Percentiles rank a stretch among this genome's conserved stretches.
Evolutionary conservation across 2,113 vertebrate species (phyloP).

Genomic region (Mobula birostris): DNA sequence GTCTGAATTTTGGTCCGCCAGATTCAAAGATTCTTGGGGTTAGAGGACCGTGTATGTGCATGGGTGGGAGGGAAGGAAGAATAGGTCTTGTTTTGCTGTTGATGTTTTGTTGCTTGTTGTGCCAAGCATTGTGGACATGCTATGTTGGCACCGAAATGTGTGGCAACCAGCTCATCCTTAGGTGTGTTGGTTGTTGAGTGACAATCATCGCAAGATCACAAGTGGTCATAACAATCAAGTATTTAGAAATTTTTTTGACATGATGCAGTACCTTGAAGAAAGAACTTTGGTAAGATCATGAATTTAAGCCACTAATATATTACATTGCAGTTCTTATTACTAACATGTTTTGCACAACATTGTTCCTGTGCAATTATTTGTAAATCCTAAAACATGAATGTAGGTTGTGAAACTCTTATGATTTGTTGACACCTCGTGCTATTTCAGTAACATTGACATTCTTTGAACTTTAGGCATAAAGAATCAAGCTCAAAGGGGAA

Average conservation of each 20-base stretch:
- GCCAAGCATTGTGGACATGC: too few species aligned
- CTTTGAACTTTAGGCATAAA: background rate
- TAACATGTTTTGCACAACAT: background rate
- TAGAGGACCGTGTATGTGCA: too few species aligned
- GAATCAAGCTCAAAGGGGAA: too few species aligned
- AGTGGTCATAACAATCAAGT: background rate
- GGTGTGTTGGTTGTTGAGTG: background rate
- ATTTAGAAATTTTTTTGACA: background rate
- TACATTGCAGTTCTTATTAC: background rate
- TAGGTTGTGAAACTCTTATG: background rate
- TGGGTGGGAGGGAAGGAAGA: too few species aligned
- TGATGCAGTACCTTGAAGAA: background rate
- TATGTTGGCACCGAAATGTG: too few species aligned
- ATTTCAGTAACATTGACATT: background rate
- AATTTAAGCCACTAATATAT: background rate
- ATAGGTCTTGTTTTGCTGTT: too few species aligned
- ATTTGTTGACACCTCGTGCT: background rate
- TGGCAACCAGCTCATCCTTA: too few species aligned
- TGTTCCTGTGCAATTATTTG: background rate
- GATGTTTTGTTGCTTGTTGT: too few species aligned
- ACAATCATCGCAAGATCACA: background rate
- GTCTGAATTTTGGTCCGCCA: too few species aligned
- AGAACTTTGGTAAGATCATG: background rate
- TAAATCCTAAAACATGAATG: background rate
- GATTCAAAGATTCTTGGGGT: too few species aligned